phyloP scores from a whole-genome alignment of 2,797 vertebrate species.

The Brachymystax lenok region DNA sequence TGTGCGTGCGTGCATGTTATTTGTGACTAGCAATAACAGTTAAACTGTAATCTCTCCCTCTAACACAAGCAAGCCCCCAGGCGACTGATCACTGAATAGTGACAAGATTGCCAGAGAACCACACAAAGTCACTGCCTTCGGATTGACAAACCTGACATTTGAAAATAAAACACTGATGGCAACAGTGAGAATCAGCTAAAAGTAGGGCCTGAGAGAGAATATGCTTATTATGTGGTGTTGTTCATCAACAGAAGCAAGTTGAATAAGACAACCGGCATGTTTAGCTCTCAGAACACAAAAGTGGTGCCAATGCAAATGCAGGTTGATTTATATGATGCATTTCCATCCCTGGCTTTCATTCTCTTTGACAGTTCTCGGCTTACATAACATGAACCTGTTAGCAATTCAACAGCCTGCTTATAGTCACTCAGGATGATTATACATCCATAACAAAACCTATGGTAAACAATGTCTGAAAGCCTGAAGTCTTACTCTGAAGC shows the following conservation, averaged over 20 bases:
- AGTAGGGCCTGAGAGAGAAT: background rate
- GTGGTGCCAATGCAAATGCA: too few species aligned
- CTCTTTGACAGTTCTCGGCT: background rate
- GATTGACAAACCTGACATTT: background rate
- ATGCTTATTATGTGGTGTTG: too few species aligned
- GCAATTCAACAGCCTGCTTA: background rate
- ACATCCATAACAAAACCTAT: background rate
- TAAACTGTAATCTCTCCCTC: background rate
- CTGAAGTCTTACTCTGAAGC: background rate
- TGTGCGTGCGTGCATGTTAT: background rate
- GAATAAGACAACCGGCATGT: too few species aligned
- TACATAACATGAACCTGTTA: background rate
- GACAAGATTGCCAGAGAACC: background rate
- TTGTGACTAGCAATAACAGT: background rate
- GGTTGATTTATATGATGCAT: background rate
- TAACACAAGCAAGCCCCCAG: background rate
- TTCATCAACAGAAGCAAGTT: too few species aligned
- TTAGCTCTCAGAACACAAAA: too few species aligned
- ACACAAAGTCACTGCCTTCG: background rate
- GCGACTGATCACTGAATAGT: background rate
- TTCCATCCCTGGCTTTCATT: background rate
- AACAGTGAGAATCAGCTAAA: background rate
- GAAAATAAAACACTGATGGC: background rate
- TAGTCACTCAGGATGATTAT: background rate
- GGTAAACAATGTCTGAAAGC: background rate